Conservation (phyloP, 2,113 vertebrate genomes). For the Platysternon megacephalum region DNA sequence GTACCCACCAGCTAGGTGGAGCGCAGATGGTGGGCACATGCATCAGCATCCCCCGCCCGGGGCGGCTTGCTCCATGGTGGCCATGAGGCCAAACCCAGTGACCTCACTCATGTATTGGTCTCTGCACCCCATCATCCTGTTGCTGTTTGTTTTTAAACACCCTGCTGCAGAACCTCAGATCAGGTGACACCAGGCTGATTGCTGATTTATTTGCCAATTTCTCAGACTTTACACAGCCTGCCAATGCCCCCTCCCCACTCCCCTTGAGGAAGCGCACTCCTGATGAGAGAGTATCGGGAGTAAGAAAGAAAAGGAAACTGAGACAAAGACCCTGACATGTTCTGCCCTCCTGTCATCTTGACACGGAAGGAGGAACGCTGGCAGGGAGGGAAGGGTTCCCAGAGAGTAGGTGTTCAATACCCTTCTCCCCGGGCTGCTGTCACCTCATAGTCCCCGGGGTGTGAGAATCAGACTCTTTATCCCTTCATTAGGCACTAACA, state of each 20-base stretch:
- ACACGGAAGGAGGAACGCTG: background rate
- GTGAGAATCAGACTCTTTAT: slow-evolving; percentile 66
- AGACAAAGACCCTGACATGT: background rate
- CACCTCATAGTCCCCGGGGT: slow-evolving; percentile 35
- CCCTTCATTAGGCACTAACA: slow-evolving; percentile 63
- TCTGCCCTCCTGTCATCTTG: background rate
- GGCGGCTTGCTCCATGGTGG: background rate
- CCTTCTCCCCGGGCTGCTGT: slow-evolving; percentile 56
- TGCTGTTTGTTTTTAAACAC: background rate
- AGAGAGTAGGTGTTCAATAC: slow-evolving; percentile 56
- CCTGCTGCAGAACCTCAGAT: background rate
- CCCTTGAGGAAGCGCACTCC: accelerated
- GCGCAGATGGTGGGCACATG: background rate
- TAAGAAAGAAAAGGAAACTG: background rate
- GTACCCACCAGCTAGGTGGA: background rate
- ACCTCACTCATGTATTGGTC: background rate
- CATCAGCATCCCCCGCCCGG: background rate
- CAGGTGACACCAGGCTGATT: accelerated
- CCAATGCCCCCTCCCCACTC: background rate
- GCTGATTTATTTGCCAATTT: accelerated
- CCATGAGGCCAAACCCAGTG: background rate
- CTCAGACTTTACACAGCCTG: background rate
- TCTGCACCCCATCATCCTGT: background rate
- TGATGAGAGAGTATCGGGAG: background rate
- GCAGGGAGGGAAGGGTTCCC: slow-evolving; percentile 42